phyloP scores from a whole-genome alignment of 2,797 vertebrate species.

The Mico argentatus region DNA sequence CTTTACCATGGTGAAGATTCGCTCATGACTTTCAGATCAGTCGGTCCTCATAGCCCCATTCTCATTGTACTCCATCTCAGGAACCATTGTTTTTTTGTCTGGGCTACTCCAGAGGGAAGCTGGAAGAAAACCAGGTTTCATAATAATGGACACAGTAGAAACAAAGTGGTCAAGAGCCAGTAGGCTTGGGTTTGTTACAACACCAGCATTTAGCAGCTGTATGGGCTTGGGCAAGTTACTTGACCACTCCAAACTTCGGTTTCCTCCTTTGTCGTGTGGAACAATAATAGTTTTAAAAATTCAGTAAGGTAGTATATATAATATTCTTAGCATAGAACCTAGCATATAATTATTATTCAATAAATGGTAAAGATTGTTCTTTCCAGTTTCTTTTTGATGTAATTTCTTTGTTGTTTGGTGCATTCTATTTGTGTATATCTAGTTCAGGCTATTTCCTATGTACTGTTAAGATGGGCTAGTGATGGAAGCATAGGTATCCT shows the following conservation, averaged over 20 bases:
- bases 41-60: background rate
- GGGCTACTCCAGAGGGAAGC: background rate
- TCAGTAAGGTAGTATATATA: background rate
- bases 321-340: slow-evolving; percentile 27
- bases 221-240: background rate
- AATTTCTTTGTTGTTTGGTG: slow-evolving; percentile 35
- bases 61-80: background rate
- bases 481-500: background rate
- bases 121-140: background rate
- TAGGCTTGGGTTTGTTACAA: background rate
- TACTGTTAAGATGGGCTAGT: background rate
- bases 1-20: background rate
- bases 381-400: slow-evolving; percentile 35
- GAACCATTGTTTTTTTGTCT: background rate
- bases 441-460: background rate
- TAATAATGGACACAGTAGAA: background rate
- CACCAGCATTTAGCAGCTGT: background rate
- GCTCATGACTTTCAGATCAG: background rate
- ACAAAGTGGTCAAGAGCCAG: slow-evolving; percentile 16
- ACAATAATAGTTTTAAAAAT: slow-evolving; percentile 25
- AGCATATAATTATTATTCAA: slow-evolving; percentile 14
- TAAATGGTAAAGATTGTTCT: background rate
- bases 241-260: slow-evolving; percentile 11
- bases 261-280: slow-evolving; percentile 36
- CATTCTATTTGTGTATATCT: background rate